phyloP scores from a whole-genome alignment of 1,140 invertebrate genomes.

The Brevipalpus yothersi region DNA sequence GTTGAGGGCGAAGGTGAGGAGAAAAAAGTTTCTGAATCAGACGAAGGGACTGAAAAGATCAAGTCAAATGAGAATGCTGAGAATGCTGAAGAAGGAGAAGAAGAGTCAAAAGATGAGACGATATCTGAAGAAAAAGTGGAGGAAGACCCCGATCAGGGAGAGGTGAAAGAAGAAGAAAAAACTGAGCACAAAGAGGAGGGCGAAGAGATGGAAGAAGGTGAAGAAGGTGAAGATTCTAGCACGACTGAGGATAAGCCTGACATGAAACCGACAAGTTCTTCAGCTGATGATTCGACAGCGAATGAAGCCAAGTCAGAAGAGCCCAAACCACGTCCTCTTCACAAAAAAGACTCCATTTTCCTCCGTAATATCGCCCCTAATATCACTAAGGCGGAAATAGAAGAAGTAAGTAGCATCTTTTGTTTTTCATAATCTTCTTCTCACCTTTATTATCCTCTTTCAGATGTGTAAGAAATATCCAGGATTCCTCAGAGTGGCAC shows the following conservation, averaged over 20 bases:
- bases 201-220: slow-evolving; percentile 15
- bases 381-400: slow-evolving; percentile 87
- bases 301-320: slow-evolving; percentile 5
- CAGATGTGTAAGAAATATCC: slow-evolving; percentile 73
- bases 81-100: neutral
- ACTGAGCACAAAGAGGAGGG: slow-evolving; percentile 18
- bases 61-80: neutral
- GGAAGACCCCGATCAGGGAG: slow-evolving; percentile 13
- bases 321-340: slow-evolving; percentile 27
- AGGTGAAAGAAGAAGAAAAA: slow-evolving; percentile 15
- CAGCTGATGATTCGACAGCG: neutral
- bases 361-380: slow-evolving; percentile 78
- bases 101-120: slow-evolving; percentile 14
- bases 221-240: slow-evolving; percentile 3
- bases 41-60: neutral
- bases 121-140: slow-evolving; percentile 14
- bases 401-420: slow-evolving; percentile 27
- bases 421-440: neutral
- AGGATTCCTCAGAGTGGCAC: slow-evolving; percentile 81
- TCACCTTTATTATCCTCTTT: slow-evolving; percentile 3
- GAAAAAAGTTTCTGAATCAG: slow-evolving; percentile 10
- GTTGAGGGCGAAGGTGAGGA: slow-evolving; percentile 11
- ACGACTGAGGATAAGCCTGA: slow-evolving; percentile 23
- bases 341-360: slow-evolving; percentile 91
- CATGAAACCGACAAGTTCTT: neutral